These are phyloP conservation scores for Drosophila kohkoa DNA, from an alignment of 1,140 invertebrate species.

Conservation along the genomic window DNA sequence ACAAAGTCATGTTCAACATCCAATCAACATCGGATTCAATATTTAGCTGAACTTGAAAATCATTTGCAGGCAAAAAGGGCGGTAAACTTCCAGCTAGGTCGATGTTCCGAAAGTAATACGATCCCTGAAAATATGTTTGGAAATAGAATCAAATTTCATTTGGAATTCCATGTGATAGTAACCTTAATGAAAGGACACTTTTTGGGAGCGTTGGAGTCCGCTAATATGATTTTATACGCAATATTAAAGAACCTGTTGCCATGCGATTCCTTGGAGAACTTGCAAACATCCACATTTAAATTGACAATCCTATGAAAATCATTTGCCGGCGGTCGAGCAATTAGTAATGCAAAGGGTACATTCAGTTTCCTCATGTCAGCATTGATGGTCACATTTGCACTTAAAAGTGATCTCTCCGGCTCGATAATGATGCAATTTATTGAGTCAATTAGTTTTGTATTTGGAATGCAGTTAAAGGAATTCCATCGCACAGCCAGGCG, in stretches of 20 bases:
- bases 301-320: not conserved
- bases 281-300: not conserved
- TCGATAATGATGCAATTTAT: not conserved
- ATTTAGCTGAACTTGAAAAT: not conserved
- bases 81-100: not conserved
- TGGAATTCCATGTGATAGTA: not conserved
- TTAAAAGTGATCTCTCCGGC: not conserved
- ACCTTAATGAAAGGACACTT: conserved; percentile 1
- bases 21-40: not conserved
- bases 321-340: not conserved
- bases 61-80: not conserved
- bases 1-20: not conserved
- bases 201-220: not conserved
- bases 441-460: not conserved
- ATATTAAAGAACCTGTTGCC: not conserved
- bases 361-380: not conserved
- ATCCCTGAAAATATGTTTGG: not conserved
- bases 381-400: not conserved
- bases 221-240: not conserved
- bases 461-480: not conserved
- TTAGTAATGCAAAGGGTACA: not conserved
- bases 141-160: not conserved
- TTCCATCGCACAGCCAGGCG: not conserved
- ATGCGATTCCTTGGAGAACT: not conserved
- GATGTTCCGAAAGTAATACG: conserved; percentile 7